Evolutionary conservation across 2,113 vertebrate species (phyloP).

Genomic region (Grantiella picta): DNA sequence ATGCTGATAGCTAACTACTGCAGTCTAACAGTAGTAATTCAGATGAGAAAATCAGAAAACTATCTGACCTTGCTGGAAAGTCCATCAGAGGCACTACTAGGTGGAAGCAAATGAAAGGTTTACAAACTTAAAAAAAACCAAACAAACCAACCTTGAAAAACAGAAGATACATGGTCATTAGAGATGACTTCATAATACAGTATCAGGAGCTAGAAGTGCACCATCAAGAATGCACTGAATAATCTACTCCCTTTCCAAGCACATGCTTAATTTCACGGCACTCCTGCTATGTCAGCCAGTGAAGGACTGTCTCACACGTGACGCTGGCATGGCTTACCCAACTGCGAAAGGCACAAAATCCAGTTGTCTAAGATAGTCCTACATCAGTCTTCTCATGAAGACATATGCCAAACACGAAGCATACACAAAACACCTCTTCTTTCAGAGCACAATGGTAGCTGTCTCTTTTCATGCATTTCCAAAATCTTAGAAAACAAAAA

Average conservation of each 20-base stretch:
- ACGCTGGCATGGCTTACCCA: accelerated
- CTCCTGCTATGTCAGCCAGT: neutral
- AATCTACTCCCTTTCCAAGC: neutral
- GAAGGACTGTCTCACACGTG: neutral
- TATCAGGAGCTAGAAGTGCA: neutral
- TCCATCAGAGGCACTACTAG: neutral
- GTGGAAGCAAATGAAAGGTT: neutral
- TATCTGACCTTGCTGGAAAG: neutral
- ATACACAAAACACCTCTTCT: neutral
- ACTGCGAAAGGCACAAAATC: neutral
- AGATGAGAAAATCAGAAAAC: neutral
- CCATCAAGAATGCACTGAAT: neutral
- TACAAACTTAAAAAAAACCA: neutral
- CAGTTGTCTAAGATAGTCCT: neutral
- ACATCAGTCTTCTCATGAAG: neutral
- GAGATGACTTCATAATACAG: neutral
- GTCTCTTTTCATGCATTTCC: neutral
- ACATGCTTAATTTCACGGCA: accelerated
- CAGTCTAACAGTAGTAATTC: neutral
- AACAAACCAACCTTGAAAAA: neutral
- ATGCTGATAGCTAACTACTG: neutral
- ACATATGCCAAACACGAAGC: accelerated
- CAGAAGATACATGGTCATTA: accelerated
- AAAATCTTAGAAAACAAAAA: neutral
- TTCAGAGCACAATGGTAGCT: neutral